Percentiles rank a stretch among this genome's conserved stretches.
Evolutionary conservation across 2,797 vertebrate genomes (phyloP).

Genomic region (Pantherophis alleghaniensis): DNA sequence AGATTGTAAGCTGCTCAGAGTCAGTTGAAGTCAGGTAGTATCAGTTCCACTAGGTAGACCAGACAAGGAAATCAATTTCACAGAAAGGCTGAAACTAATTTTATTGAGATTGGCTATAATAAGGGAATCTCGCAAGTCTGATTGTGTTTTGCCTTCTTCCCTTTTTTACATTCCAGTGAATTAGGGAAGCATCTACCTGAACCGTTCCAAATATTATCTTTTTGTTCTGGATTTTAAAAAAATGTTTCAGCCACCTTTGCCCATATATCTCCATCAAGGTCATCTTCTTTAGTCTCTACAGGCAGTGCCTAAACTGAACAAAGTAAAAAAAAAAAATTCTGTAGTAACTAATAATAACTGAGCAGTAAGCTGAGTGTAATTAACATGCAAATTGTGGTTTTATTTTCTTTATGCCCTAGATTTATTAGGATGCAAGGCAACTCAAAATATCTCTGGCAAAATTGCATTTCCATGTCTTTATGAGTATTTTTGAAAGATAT

Average conservation of each 20-base stretch:
- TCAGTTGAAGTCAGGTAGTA: background rate
- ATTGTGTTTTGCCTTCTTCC: background rate
- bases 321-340: background rate
- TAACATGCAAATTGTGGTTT: background rate
- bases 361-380: background rate
- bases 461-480: background rate
- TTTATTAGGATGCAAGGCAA: background rate
- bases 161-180: background rate
- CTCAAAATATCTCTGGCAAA: constrained; percentile 13
- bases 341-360: background rate
- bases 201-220: background rate
- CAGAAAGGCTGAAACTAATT: background rate
- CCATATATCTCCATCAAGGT: background rate
- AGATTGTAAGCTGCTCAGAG: background rate
- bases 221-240: background rate
- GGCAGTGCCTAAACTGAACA: background rate
- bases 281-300: background rate
- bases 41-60: background rate
- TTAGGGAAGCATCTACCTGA: background rate
- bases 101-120: background rate
- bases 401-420: background rate
- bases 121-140: background rate
- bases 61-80: background rate
- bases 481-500: background rate
- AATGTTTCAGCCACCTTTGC: background rate